Evolutionary conservation across 53 echinoderm and acorn worm species (phyloP), one percentile per base, ranked within the genome.

Genomic region (Henricia sp.): DNA sequence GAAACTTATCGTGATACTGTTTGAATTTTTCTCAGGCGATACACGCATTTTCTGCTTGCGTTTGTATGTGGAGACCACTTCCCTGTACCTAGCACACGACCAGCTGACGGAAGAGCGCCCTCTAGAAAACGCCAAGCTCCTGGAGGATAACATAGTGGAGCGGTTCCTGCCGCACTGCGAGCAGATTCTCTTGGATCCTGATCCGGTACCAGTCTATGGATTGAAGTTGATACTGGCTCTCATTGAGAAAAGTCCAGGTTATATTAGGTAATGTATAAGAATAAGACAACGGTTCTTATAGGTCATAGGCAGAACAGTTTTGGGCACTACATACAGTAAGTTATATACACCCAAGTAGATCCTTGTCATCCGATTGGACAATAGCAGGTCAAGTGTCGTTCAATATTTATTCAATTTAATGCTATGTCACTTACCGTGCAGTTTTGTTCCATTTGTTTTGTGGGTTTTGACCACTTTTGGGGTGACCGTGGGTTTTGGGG

Each of bases 161-260:
- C 88, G 91, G 88, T 85, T 91, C 44, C 84, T 99, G 52, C 94
- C 92, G 50, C 82, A 92, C 24, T 90, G 88, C 55, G 86, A 91
- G 70, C 92, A 94, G 85, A 89, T 99, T 11, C 74, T 99, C 0
- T 54, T 94, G 27, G 95, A 99, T 70, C 86, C 86, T 13, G 99
- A 99, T 75, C 99, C 99, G 8, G 80, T 99, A 24, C 99, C 99
- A 20, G 90, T 92, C 42, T 99, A 95, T 73, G 99, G 91, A 52
- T 84, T 94, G 63, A 99, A 99, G 87, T 74, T 99, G 43, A 74
- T 95, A n/a, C 75, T 95, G 52, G 86, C 99, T 41, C 78, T 99
- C 8, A 76, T 95, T 50, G 95, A 99, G 72, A 90, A 92, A 4
- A 99, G 91, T 56, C 99, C 93, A 24, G 76, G 82, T 32, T 90